phyloP scores from a whole-genome alignment of 1,140 invertebrate species.

The Kradibia gibbosae region DNA sequence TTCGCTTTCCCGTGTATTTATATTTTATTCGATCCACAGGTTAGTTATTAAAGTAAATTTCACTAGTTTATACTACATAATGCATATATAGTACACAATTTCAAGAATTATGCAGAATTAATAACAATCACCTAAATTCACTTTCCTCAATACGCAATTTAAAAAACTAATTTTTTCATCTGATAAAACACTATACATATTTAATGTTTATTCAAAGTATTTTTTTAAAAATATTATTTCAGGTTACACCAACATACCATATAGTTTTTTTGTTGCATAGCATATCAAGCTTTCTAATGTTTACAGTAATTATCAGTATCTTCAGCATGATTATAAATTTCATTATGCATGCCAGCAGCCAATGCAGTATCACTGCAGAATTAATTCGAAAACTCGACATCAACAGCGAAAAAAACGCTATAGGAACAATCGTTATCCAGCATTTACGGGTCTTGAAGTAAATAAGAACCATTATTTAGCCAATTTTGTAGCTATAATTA shows the following conservation, averaged over 20 bases:
- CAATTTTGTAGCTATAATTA: too few relatives aligned
- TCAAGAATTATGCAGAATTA: too few relatives aligned
- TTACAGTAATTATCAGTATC: conserved; percentile 51
- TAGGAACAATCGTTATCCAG: conserved; percentile 10
- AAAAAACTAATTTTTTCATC: too few relatives aligned
- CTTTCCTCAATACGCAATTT: too few relatives aligned
- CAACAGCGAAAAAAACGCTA: neutral
- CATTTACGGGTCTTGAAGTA: conserved; percentile 45
- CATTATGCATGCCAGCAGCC: conserved; percentile 58
- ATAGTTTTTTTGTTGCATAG: conserved; percentile 56
- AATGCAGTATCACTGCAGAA: conserved; percentile 53
- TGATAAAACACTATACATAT: neutral
- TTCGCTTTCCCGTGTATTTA: conserved; percentile 56
- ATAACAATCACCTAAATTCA: too few relatives aligned
- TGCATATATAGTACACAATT: neutral
- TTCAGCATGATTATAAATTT: conserved; percentile 58
- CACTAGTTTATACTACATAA: neutral
- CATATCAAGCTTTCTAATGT: conserved; percentile 53
- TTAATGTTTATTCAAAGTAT: neutral
- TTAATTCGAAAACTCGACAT: conserved; percentile 40
- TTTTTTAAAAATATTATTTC: conserved; percentile 1
- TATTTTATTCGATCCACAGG: conserved; percentile 52
- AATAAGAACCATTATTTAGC: neutral
- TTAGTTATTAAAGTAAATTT: neutral
- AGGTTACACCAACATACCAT: conserved; percentile 57